Base-by-base conservation (phyloP, 2,797 vertebrate species). In the Microctenopoma stevenorrisi region DNA sequence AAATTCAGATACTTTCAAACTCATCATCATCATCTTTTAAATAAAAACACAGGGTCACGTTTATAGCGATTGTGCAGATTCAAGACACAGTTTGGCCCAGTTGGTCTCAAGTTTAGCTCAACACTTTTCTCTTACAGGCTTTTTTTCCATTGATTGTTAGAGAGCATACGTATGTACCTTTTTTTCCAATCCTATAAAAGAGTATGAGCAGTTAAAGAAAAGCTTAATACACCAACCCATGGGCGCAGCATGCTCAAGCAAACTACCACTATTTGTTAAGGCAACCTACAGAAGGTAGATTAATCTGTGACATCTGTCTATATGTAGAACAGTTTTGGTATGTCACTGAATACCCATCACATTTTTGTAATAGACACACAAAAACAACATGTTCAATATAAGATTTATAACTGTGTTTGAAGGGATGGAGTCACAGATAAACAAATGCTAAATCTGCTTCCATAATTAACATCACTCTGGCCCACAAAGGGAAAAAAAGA, bases 391-490 rank as follows among this genome's bases (percentile, higher is more conserved):
- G 26, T 40, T 28, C 18, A 60, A 49, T 76, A 46, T 67, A 55
- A 85, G 69, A 70, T n/a, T 28, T 51, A 73, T 62, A 52, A 49
- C 52, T 25, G 25, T 13, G 53, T 37, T 76, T 38, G 30, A 53
- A 15, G 58, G 26, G 7, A 37, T 9, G 26, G 47, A 57, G 44
- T 55, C 33, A 13, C 8, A 12, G 54, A 38, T 42, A 42, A 53
- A 49, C 48, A 42, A 76, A 72, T 81, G 80, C 68, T 57, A 69
- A 75, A 72, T n/a, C 60, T 47, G 26, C 59, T 57, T 59, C 55
- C 18, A 40, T 78, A 72, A 80, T 78, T 72, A 52, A 77, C 67
- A 74, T 73, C 59, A 61, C 53, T 64, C 44, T 52, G 51, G 55
- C 15, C 68, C 4, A n/a, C 37, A 66, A 70, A 67, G 30, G 14